Conservation (phyloP, 2,888 invertebrate genomes). For the Belgica antarctica region DNA sequence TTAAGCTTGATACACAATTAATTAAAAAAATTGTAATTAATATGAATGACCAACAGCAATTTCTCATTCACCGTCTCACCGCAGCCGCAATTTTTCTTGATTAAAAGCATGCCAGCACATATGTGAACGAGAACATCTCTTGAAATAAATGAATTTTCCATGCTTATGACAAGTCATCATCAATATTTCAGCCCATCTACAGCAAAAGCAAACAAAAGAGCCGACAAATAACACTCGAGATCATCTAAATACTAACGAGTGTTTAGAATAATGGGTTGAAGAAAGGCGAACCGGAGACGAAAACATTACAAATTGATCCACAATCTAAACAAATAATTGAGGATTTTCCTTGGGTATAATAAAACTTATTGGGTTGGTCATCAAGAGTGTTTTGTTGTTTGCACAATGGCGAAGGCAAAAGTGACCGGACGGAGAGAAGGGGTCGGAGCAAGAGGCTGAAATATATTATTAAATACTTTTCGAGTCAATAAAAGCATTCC, state of each 20-base stretch:
- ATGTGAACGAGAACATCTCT: background rate
- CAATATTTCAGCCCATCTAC: conserved; percentile 33
- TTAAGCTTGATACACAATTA: conserved; percentile 7
- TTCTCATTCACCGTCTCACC: conserved; percentile 15
- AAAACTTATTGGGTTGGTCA: conserved; percentile 25
- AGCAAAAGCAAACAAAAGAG: conserved; percentile 15
- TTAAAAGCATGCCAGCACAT: background rate
- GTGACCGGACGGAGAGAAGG: background rate
- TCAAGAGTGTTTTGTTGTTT: conserved; percentile 20
- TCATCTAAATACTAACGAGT: conserved; percentile 23
- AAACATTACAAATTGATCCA: conserved; percentile 33
- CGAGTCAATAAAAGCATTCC: background rate
- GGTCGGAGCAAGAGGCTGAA: background rate
- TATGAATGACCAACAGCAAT: conserved; percentile 21
- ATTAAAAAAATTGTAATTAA: conserved; percentile 27
- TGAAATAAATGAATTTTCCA: conserved; percentile 15
- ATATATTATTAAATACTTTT: conserved; percentile 9
- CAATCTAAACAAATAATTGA: conserved; percentile 32
- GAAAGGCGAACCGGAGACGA: background rate
- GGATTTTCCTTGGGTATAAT: conserved; percentile 11
- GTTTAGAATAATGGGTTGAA: conserved; percentile 12
- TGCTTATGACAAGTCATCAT: conserved; percentile 29
- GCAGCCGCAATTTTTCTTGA: background rate
- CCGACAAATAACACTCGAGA: conserved; percentile 23
- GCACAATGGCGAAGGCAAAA: background rate